Evolutionary conservation across 2,113 vertebrate species (phyloP), one percentile per base, ranked within the genome.

Genomic region (Muscicapa adusta): DNA sequence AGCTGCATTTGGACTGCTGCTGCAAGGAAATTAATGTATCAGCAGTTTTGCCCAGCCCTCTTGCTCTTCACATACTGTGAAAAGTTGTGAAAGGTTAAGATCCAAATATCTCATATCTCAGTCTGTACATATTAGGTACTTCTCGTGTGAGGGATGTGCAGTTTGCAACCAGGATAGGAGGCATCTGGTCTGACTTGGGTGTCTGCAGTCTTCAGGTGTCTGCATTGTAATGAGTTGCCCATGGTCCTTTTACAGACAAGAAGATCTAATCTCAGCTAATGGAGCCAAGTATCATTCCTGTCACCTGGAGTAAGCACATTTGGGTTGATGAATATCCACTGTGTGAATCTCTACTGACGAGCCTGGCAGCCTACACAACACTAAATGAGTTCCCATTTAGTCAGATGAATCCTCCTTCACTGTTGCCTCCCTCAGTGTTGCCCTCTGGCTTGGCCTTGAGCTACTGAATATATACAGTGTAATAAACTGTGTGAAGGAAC

Each of bases 131-230:
- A 22, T 18, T 33, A 67, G 51, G 36, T 76, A 19, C 23, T 31
- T 42, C 18, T 83, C 29, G 2, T 28, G 14, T 1, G 8, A 79
- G 43, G 34, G 33, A 19, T 62, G 5, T 18, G 20, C 6, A 22
- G 0, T 42, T 74, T 67, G 43, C 18, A 17, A 61, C 47, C n/a
- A 58, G 43, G 16, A 33, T 61, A 73, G 87, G 19, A 74, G n/a
- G 16, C 16, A 19, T 54, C 51, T 68, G 1, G 0, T 63, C 4
- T 33, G 24, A 11, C 13, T 53, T 18, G 1, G 20, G 13, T 50
- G 42, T 51, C 50, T 93, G 56, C 76, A 36, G 57, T 66, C 70
- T 88, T 22, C 19, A 47, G 28, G 48, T 33, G 40, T 82, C 56
- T 90, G 1, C 40, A 14, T 77, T 33, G 47, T 42, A 14, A 36